Percentiles rank a stretch among this genome's conserved stretches.
These are phyloP conservation scores for Lapara coniferarum DNA, from an alignment of 2,888 invertebrate genomes.

Conservation along the genomic window DNA sequence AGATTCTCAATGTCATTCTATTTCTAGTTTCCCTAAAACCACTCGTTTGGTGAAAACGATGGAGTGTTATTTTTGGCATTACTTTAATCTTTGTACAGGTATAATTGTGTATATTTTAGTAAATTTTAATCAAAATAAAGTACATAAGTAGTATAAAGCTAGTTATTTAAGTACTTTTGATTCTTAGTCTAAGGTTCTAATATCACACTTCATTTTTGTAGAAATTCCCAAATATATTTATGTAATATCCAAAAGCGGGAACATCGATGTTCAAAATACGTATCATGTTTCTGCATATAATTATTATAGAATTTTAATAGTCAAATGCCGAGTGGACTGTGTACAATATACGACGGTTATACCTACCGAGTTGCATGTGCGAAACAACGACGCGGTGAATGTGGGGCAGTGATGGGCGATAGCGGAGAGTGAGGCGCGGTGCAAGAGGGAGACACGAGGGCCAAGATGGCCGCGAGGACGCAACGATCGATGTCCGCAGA, in stretches of 20 bases:
- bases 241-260: not conserved
- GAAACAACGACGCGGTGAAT: conserved; percentile 78
- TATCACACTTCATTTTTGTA: too few relatives aligned
- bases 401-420: conserved; percentile 79
- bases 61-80: not conserved
- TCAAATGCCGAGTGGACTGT: conserved; percentile 41
- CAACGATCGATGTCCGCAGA: conserved; percentile 82
- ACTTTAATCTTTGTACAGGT: not conserved
- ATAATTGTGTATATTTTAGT: too few relatives aligned
- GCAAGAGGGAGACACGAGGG: conserved; percentile 79
- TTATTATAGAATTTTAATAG: not conserved
- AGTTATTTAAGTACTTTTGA: too few relatives aligned
- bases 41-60: conserved; percentile 31
- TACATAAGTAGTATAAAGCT: too few relatives aligned
- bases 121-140: too few relatives aligned
- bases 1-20: conserved; percentile 67
- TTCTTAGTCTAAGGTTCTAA: too few relatives aligned
- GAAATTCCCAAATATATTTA: too few relatives aligned
- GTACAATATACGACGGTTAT: conserved; percentile 42
- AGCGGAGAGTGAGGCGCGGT: conserved; percentile 65
- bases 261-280: not conserved
- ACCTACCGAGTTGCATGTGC: conserved; percentile 61
- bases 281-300: not conserved
- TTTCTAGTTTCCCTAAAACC: conserved; percentile 51
- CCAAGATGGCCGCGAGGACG: conserved; percentile 83